Evolutionary conservation across 2,113 vertebrate genomes (phyloP).

Genomic region (Oreochromis tanganicae): DNA sequence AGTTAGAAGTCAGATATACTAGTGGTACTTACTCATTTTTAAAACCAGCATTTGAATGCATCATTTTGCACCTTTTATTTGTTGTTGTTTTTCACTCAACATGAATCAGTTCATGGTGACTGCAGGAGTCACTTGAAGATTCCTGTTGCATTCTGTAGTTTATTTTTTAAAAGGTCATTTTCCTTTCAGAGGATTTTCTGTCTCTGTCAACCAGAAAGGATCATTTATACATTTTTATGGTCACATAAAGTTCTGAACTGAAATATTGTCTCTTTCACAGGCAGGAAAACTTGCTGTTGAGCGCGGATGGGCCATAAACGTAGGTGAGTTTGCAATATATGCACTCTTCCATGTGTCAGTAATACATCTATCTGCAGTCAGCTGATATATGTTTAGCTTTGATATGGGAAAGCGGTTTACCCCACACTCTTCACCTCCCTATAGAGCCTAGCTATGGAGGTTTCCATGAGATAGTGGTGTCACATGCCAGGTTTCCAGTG

Average conservation of each 20-base stretch:
- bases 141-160: background rate
- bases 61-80: background rate
- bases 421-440: background rate
- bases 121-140: background rate
- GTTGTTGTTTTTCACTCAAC: background rate
- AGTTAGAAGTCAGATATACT: background rate
- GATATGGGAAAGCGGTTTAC: background rate
- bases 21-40: background rate
- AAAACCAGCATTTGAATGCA: background rate
- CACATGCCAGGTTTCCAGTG: background rate
- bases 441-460: background rate
- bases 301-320: constrained; percentile 94
- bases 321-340: constrained; percentile 68
- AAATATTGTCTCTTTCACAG: constrained; percentile 58
- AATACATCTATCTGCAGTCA: background rate
- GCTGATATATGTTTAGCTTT: background rate
- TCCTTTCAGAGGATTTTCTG: background rate
- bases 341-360: background rate
- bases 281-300: constrained; percentile 94
- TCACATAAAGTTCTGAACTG: background rate
- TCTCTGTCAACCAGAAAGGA: background rate
- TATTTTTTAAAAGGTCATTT: background rate
- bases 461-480: accelerated
- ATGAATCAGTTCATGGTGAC: background rate
- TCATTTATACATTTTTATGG: background rate